These are phyloP conservation scores for Luidia sarsii DNA, from an alignment of 53 echinoderm and acorn worm species.

Conservation along the genomic window DNA sequence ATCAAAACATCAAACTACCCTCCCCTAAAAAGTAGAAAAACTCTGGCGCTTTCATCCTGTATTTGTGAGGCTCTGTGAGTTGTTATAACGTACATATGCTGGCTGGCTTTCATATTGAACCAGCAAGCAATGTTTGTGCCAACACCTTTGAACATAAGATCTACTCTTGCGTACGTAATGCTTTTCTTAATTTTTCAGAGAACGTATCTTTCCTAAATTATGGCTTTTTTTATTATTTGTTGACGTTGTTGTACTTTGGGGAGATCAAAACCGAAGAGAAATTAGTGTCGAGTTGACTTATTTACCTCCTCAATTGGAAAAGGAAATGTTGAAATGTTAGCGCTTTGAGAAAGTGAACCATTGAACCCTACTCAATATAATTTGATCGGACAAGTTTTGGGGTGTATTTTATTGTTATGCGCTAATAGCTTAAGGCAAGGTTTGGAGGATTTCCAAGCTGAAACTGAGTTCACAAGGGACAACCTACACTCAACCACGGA, in stretches of 20 bases:
- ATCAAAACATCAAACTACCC: constrained; percentile 33
- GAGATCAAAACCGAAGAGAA: neutral
- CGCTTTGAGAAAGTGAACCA: neutral
- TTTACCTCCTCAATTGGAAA: constrained; percentile 28
- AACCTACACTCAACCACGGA: too few relatives aligned
- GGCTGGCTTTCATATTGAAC: constrained; percentile 2
- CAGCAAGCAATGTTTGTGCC: neutral
- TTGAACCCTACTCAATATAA: constrained; percentile 29
- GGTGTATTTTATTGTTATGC: neutral
- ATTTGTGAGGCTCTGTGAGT: constrained; percentile 8
- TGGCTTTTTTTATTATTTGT: neutral
- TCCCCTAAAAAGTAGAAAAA: constrained; percentile 1
- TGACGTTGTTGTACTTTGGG: neutral
- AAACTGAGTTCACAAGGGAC: neutral
- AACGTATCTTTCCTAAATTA: neutral
- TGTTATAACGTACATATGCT: constrained; percentile 29
- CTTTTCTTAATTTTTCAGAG: neutral
- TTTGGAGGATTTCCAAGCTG: neutral
- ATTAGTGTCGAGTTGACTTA: constrained; percentile 34
- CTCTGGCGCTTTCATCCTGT: neutral
- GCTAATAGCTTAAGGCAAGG: neutral
- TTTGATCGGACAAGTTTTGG: constrained; percentile 43
- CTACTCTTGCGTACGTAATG: constrained; percentile 4
- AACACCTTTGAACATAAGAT: constrained; percentile 37
- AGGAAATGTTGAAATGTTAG: constrained; percentile 11